Evolutionary conservation across 2,888 invertebrate species (phyloP).

Genomic region (Xestia c-nigrum): DNA sequence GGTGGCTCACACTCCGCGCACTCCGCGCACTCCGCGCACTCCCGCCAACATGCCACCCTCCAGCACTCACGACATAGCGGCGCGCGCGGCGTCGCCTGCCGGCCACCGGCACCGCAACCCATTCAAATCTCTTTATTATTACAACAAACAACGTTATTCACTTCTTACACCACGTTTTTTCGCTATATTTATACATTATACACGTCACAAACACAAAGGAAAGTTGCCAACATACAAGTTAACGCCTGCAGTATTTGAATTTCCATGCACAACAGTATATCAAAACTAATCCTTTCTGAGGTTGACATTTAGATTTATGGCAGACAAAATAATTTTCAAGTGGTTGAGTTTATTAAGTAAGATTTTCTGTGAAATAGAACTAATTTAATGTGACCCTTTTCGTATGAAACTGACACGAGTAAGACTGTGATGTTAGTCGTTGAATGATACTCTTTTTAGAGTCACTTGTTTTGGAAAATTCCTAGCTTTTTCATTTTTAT

Average conservation of each 20-base stretch:
- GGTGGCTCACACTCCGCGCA: constrained; percentile 58
- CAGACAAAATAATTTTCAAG: constrained; percentile 57
- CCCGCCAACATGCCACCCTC: constrained; percentile 43
- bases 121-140: constrained; percentile 62
- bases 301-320: constrained; percentile 58
- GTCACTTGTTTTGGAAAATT: constrained; percentile 10
- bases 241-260: constrained; percentile 57
- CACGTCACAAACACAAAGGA: constrained; percentile 47
- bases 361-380: constrained; percentile 37
- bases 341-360: constrained; percentile 36
- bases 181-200: constrained; percentile 42
- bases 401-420: constrained; percentile 21
- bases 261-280: constrained; percentile 45
- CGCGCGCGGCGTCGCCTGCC: constrained; percentile 40
- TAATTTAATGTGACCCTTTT: constrained; percentile 23
- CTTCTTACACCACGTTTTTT: constrained; percentile 56
- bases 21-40: constrained; percentile 48
- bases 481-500: background rate
- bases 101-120: constrained; percentile 34
- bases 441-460: constrained; percentile 6
- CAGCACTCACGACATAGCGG: constrained; percentile 31
- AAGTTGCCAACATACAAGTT: constrained; percentile 49
- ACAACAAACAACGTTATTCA: constrained; percentile 63
- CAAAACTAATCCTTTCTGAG: constrained; percentile 52
- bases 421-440: constrained; percentile 1